Base-by-base conservation (phyloP, 2,888 invertebrate species). In the Ecdyonurus torrentis region DNA sequence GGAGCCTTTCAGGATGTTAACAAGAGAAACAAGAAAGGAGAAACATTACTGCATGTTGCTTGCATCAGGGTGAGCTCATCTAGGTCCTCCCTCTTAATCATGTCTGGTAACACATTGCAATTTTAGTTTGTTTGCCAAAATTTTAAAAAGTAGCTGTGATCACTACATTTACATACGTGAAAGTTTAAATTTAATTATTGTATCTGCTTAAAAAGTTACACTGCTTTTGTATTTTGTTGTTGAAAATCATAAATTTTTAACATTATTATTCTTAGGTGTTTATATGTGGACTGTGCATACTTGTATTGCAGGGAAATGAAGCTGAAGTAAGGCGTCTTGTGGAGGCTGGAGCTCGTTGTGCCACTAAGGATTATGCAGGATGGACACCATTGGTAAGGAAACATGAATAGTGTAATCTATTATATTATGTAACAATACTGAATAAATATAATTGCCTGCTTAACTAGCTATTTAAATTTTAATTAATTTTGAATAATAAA, bases 371-470 rank as follows among this genome's bases (percentile, higher is more conserved):
- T 23, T 59, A 63, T 52, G 52, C 52, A 50, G 63, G 63, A 3
- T 63, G 63, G 63, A 63, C 63, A 3, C 63, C 63, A 23, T 52
- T 63, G 63, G 63, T 63, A 63, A 59, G n/a, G 10, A 59, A 23
- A 25, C 7, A 50, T 10, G 18, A 50, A 10, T 50, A 50, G 5
- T 20, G 55, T 55, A 7, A 55, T 10, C 19, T 20, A 20, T 55
- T 55, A 5, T 55, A 5, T 10, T 55, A 55, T 18, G 55, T 55
- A 7, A 55, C 3, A 55, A 7, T 22, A 20, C 37, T 37, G 5
- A 37, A 10, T 5, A 10, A 37, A 10, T 15, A 10, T 37, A 37
- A 37, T 37, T 37, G n/a, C n/a, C n/a, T n/a, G n/a, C n/a, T 37
- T 37, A 37, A 37, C 7, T 37, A 37, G 37, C n/a, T n/a, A n/a